Percentiles rank a stretch among this genome's conserved stretches.
Evolutionary conservation across 2,888 invertebrate genomes (phyloP).

Genomic region (Ochropleura leucogaster): DNA sequence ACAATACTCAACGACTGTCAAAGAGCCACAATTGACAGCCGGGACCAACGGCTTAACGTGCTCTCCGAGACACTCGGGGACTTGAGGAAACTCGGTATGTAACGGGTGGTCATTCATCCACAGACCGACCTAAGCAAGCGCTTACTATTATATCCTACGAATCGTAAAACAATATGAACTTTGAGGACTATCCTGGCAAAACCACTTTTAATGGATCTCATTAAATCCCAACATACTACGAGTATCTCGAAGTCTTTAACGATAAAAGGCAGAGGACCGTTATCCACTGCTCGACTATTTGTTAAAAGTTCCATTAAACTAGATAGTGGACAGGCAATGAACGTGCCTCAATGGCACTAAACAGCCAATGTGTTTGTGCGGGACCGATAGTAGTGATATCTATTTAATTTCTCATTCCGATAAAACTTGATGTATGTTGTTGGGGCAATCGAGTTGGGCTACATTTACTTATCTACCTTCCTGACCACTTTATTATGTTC

Average conservation of each 20-base stretch:
- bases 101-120: too few species aligned
- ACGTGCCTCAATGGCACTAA: conserved; percentile 5
- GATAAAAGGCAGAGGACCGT: not conserved
- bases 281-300: conserved; percentile 13
- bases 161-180: too few species aligned
- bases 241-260: not conserved
- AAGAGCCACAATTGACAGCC: too few species aligned
- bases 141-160: too few species aligned
- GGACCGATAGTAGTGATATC: conserved; percentile 31
- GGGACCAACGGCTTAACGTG: too few species aligned
- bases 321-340: conserved; percentile 21
- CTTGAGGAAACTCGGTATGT: too few species aligned
- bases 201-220: not conserved
- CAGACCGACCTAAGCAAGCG: too few species aligned
- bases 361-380: conserved; percentile 13
- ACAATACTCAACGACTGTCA: too few species aligned
- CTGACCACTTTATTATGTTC: not conserved
- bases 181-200: too few species aligned
- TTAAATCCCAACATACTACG: not conserved
- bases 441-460: not conserved
- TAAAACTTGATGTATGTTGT: conserved; percentile 21
- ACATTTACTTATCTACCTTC: conserved; percentile 6
- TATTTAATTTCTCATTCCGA: conserved; percentile 45
- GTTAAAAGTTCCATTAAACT: conserved; percentile 15
- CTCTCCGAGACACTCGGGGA: too few species aligned